These are phyloP conservation scores for Leptopilina boulardi DNA, from an alignment of 1,140 invertebrate species.

Conservation along the genomic window DNA sequence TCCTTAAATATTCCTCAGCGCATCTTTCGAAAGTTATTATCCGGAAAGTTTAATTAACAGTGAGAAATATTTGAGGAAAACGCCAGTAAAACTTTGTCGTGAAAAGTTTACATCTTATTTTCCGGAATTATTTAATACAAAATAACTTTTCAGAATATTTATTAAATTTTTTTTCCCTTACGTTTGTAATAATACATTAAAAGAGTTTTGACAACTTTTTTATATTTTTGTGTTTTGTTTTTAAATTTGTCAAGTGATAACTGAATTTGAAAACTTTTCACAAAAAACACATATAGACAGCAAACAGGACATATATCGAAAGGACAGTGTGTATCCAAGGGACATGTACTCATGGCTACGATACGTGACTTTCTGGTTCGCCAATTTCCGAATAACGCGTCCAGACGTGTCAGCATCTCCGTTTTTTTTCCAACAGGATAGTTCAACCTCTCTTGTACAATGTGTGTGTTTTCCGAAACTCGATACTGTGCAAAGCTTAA, in stretches of 20 bases:
- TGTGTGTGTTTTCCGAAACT: slow-evolving; percentile 36
- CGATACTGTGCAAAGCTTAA: slow-evolving; percentile 29
- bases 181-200: too few relatives aligned
- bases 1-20: background rate
- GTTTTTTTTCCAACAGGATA: slow-evolving; percentile 38
- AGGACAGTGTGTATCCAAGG: slow-evolving; percentile 48
- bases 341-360: slow-evolving; percentile 45
- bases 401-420: slow-evolving; percentile 47
- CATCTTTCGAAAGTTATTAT: background rate
- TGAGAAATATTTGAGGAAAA: too few relatives aligned
- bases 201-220: too few relatives aligned
- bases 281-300: slow-evolving; percentile 49
- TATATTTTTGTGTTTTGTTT: slow-evolving; percentile 33
- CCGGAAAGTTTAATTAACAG: background rate
- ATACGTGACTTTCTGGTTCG: slow-evolving; percentile 57
- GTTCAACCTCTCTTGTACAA: slow-evolving; percentile 44
- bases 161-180: too few relatives aligned
- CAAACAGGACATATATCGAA: slow-evolving; percentile 46
- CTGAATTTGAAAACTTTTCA: slow-evolving; percentile 53
- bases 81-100: too few relatives aligned
- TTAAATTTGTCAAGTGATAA: slow-evolving; percentile 44
- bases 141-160: background rate
- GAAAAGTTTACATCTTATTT: background rate
- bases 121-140: too few relatives aligned
- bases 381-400: slow-evolving; percentile 45